These are phyloP conservation scores for Labrus mixtus DNA, from an alignment of 2,113 vertebrate species.

Conservation along the genomic window DNA sequence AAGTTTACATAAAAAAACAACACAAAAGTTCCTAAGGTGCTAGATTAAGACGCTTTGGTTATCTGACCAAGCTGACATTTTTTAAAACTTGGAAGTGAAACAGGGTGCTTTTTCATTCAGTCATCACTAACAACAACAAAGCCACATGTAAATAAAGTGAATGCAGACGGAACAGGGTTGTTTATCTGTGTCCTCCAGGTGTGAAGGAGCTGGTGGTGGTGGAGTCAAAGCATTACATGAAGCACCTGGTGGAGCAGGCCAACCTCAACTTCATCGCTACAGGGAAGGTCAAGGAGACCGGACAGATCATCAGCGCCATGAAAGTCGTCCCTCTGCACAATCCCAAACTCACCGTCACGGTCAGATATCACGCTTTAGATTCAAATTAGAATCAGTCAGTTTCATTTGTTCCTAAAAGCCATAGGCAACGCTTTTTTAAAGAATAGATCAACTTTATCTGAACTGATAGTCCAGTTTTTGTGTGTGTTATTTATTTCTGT, in stretches of 20 bases:
- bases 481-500: background rate
- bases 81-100: no score
- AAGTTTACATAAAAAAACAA: no score
- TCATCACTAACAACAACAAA: no score
- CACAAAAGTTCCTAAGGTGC: no score
- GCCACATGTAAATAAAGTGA: no score
- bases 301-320: slow-evolving; percentile 88
- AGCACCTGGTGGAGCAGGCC: slow-evolving; percentile 91
- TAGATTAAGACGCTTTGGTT: no score
- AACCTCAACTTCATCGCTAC: slow-evolving; percentile 93
- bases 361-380: slow-evolving; percentile 51
- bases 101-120: no score
- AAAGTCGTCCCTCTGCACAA: slow-evolving; percentile 84
- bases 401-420: no score
- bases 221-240: slow-evolving; percentile 85
- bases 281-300: slow-evolving; percentile 87
- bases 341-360: slow-evolving; percentile 88
- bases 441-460: no score
- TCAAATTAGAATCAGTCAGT: background rate
- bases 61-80: no score
- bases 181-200: slow-evolving; percentile 71
- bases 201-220: slow-evolving; percentile 81
- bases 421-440: background rate
- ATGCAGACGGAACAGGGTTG: background rate
- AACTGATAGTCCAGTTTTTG: no score